Evolutionary conservation across 1,140 invertebrate genomes (phyloP).

Genomic region (Papilio polytes): DNA sequence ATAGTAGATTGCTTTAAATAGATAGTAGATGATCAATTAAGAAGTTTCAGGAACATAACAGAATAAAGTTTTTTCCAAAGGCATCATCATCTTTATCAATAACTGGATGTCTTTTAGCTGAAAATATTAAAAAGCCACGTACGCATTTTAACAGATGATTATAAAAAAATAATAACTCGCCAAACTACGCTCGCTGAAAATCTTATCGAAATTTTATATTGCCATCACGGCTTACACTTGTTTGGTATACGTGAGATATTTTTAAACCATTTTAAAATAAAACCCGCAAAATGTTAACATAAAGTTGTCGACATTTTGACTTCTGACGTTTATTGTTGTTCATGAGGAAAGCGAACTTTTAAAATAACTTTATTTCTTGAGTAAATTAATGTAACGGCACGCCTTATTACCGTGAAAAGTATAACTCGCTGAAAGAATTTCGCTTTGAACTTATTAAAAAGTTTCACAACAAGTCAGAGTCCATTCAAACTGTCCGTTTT

Average conservation of each 20-base stretch:
- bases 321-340: constrained; percentile 9
- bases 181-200: not conserved
- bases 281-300: not conserved
- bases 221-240: not conserved
- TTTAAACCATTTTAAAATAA: not conserved
- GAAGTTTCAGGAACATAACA: not conserved
- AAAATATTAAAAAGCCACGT: not conserved
- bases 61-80: not conserved
- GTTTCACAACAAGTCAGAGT: constrained; percentile 1
- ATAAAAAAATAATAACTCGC: no score
- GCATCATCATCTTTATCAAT: no score
- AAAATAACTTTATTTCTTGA: constrained; percentile 8
- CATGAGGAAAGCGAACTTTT: not conserved
- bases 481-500: constrained; percentile 11
- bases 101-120: not conserved
- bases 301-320: not conserved
- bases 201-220: not conserved
- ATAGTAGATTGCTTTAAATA: not conserved
- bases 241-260: not conserved
- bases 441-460: constrained; percentile 18
- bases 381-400: constrained; percentile 13
- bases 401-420: not conserved
- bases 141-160: not conserved
- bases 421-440: constrained; percentile 19
- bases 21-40: not conserved